Conservation (phyloP, 2,113 vertebrate genomes). For the Elephas maximus region DNA sequence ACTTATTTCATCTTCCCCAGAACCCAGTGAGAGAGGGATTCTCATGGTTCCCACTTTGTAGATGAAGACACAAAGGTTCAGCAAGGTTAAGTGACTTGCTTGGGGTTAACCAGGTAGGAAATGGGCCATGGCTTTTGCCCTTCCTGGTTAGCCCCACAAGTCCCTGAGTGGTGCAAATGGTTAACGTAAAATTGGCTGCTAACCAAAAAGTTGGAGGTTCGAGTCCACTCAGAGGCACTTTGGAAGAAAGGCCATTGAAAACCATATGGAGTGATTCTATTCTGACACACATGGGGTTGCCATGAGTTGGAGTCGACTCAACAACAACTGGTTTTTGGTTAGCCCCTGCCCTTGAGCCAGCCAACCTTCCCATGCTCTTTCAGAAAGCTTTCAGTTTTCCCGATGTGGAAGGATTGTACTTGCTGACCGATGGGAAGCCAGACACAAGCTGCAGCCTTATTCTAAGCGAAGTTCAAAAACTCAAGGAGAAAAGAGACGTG, state of each 20-base stretch:
- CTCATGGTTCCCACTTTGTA: not conserved
- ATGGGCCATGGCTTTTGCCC: not conserved
- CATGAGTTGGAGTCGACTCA: not conserved
- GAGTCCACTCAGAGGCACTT: not conserved
- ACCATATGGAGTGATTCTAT: not conserved
- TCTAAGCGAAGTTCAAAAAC: slow-evolving; percentile 84
- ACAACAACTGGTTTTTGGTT: not conserved
- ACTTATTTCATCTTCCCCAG: not conserved
- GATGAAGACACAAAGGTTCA: not conserved
- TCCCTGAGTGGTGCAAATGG: not conserved
- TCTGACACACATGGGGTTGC: not conserved
- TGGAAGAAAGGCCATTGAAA: not conserved
- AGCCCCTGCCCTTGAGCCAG: not conserved
- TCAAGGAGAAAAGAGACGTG: slow-evolving; percentile 78
- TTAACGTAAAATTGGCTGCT: not conserved
- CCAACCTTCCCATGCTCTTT: slow-evolving; percentile 45
- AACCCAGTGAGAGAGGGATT: not conserved
- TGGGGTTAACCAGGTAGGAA: not conserved
- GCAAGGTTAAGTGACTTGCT: not conserved
- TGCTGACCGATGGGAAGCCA: slow-evolving; percentile 92
- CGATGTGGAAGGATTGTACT: slow-evolving; percentile 88
- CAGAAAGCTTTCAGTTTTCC: slow-evolving; percentile 89
- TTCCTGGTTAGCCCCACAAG: not conserved
- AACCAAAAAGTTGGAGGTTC: not conserved
- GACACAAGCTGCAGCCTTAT: slow-evolving; percentile 90